These are phyloP conservation scores for Lagopus leucura DNA, from an alignment of 2,113 vertebrate species.

Conservation along the genomic window DNA sequence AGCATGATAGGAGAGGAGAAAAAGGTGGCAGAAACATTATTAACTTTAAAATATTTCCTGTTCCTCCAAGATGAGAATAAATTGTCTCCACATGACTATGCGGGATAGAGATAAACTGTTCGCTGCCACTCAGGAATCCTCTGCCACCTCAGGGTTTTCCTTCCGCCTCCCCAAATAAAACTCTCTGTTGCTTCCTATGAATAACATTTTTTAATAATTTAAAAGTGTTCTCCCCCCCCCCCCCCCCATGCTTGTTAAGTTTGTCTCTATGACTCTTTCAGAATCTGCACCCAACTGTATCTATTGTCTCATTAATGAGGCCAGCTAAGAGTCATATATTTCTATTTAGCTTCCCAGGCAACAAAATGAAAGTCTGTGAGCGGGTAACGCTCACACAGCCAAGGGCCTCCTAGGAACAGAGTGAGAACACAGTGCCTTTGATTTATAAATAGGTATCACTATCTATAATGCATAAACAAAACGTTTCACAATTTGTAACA, in stretches of 20 bases:
- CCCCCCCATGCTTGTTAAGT: not conserved
- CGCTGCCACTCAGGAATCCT: conserved; percentile 27
- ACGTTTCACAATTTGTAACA: conserved; percentile 66
- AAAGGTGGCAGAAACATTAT: conserved; percentile 59
- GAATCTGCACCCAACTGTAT: not conserved
- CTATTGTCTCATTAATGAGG: conserved; percentile 11
- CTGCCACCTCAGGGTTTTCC: conserved; percentile 11
- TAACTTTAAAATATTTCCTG: conserved; percentile 71
- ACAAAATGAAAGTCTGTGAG: conserved; percentile 35
- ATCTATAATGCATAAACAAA: conserved; percentile 75
- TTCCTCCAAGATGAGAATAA: conserved; percentile 68
- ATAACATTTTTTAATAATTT: conserved; percentile 20
- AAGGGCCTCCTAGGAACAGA: conserved; percentile 54
- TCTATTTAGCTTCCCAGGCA: conserved; percentile 47
- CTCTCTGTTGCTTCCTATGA: not conserved
- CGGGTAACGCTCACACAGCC: conserved; percentile 44
- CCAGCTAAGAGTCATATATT: conserved; percentile 9
- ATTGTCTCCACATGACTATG: conserved; percentile 55
- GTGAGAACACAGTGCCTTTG: conserved; percentile 37
- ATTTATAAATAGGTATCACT: conserved; percentile 74
- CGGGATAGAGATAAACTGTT: conserved; percentile 16
- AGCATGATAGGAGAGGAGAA: conserved; percentile 40
- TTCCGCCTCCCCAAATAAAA: conserved; percentile 28
- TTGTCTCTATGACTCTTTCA: not conserved
- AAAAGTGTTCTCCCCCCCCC: not conserved